Percentiles rank a stretch among this genome's conserved stretches.
Conservation (phyloP, 2,113 vertebrate species). For the Gavialis gangeticus region DNA sequence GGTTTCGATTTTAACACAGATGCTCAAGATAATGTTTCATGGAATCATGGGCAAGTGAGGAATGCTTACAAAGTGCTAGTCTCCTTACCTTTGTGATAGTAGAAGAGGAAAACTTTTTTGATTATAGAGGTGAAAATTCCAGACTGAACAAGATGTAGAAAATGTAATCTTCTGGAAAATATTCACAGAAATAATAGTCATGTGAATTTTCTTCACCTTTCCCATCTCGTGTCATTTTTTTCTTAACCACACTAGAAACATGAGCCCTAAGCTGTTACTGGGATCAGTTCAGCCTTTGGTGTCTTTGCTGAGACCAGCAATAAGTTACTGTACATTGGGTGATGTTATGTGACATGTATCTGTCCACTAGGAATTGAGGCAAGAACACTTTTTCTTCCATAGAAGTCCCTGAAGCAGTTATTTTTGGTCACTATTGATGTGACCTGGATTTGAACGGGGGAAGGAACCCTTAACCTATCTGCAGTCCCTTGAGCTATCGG, state of each 20-base stretch:
- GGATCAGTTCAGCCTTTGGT: fast-evolving
- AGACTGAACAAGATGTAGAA: too few relatives aligned
- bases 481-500: neutral
- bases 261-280: neutral
- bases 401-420: neutral
- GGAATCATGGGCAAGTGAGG: neutral
- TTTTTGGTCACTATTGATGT: neutral
- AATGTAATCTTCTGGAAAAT: neutral
- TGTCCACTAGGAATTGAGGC: neutral
- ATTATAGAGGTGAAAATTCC: neutral
- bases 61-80: fast-evolving
- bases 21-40: neutral
- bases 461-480: neutral
- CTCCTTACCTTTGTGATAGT: neutral
- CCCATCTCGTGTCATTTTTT: neutral
- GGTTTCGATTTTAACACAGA: neutral
- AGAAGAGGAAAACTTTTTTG: neutral
- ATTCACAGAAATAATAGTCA: neutral
- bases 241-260: neutral
- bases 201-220: neutral
- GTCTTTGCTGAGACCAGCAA: neutral
- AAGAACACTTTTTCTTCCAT: neutral
- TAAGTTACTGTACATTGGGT: neutral
- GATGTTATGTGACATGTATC: neutral
- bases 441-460: fast-evolving